phyloP scores from a whole-genome alignment of 2,888 invertebrate genomes.

The Callinectes sapidus region DNA sequence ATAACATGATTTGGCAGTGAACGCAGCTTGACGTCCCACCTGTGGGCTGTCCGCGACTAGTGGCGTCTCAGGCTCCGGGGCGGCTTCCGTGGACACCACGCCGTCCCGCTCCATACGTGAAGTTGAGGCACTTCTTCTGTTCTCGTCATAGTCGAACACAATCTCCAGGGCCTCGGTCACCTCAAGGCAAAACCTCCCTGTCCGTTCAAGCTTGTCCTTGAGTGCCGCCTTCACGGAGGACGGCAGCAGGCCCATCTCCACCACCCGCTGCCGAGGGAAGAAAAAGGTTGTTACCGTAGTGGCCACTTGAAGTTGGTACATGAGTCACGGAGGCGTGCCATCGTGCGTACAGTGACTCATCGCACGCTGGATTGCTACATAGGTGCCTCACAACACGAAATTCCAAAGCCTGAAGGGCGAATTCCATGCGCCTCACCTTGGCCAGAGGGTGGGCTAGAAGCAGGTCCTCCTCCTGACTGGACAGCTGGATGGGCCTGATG shows the following conservation, averaged over 20 bases:
- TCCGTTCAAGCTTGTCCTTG: constrained; percentile 50
- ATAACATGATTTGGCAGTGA: not conserved
- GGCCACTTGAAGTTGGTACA: not conserved
- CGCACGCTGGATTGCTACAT: not conserved
- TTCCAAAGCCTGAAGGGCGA: not conserved
- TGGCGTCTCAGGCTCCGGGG: not conserved
- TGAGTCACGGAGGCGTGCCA: not conserved
- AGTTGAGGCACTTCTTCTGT: not conserved
- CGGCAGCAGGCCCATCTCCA: constrained; percentile 59
- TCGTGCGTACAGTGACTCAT: not conserved
- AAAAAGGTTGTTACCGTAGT: not conserved
- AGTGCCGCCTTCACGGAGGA: constrained; percentile 63
- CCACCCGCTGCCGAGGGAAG: constrained; percentile 48
- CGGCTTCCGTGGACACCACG: not conserved
- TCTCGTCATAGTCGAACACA: constrained; percentile 50
- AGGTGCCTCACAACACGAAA: not conserved
- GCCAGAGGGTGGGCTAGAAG: constrained; percentile 59
- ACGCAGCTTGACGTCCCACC: not conserved
- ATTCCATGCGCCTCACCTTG: constrained; percentile 28
- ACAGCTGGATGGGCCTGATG: constrained; percentile 42
- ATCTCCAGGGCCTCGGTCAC: constrained; percentile 58
- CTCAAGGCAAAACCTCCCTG: constrained; percentile 55
- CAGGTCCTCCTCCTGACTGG: constrained; percentile 41
- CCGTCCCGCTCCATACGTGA: not conserved
- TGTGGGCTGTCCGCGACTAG: not conserved